A percentile compares a stretch with the other conserved stretches of the same genome.
phyloP scores from a whole-genome alignment of 2,797 vertebrate species.

The Sorex maritimensis region DNA sequence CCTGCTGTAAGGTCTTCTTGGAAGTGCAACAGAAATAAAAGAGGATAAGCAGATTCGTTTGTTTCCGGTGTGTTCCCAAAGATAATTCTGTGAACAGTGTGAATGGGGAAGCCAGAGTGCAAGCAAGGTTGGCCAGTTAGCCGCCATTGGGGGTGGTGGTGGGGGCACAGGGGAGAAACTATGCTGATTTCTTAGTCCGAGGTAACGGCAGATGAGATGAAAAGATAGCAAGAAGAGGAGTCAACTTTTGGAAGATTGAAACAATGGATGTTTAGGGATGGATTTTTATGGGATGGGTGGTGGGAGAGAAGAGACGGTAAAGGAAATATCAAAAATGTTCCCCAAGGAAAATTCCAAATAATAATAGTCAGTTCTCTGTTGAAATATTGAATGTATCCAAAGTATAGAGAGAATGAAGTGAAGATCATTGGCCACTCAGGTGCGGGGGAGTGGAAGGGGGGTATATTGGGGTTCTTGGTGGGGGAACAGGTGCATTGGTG shows the following conservation, averaged over 20 bases:
- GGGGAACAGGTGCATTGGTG: no score
- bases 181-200: background rate
- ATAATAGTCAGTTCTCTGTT: no score
- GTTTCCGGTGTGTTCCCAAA: background rate
- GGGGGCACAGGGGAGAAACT: background rate
- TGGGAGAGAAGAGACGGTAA: background rate
- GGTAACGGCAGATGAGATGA: background rate
- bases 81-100: no score
- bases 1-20: background rate
- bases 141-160: no score
- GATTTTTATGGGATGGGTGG: no score
- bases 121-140: no score
- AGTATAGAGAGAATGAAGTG: no score
- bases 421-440: no score
- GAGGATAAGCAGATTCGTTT: background rate
- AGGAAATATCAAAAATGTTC: background rate
- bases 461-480: no score
- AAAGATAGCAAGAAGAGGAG: background rate
- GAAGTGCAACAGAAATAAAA: background rate
- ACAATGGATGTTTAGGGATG: background rate
- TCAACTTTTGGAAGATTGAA: background rate
- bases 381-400: no score
- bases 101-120: no score
- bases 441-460: no score
- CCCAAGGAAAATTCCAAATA: background rate